Evolutionary conservation across 1,140 invertebrate species (phyloP).

Genomic region (Drosophila sulfurigaster): DNA sequence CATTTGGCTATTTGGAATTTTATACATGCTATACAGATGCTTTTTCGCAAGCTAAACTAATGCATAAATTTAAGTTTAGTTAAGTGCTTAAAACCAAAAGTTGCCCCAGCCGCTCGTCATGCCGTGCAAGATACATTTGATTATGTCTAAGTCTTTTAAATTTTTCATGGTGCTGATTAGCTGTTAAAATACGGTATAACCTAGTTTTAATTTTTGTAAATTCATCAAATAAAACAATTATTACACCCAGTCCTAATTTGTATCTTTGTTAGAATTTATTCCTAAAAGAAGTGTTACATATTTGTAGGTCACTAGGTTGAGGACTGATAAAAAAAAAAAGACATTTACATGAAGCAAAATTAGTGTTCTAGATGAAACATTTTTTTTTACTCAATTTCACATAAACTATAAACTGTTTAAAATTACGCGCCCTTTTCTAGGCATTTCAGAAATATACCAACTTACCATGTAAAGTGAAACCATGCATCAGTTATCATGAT

Average conservation of each 20-base stretch:
- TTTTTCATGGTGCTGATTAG: slow-evolving; percentile 67
- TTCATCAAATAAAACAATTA: slow-evolving; percentile 58
- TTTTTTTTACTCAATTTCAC: no score
- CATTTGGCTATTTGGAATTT: slow-evolving; percentile 73
- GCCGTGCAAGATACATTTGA: slow-evolving; percentile 45
- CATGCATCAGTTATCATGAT: no score
- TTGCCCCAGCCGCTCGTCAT: slow-evolving; percentile 52
- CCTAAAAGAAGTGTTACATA: not conserved
- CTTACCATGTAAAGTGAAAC: no score
- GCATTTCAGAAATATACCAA: no score
- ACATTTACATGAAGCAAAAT: no score
- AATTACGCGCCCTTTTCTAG: no score
- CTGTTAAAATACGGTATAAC: slow-evolving; percentile 27
- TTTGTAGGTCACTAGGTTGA: not conserved
- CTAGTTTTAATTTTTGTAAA: slow-evolving; percentile 41
- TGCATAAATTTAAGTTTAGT: slow-evolving; percentile 36
- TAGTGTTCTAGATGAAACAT: no score
- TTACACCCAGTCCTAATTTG: not conserved
- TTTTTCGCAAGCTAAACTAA: slow-evolving; percentile 67
- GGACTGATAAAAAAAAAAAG: no score
- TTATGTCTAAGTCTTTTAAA: slow-evolving; percentile 43
- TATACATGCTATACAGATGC: slow-evolving; percentile 73
- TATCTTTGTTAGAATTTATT: no score
- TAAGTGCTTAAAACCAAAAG: slow-evolving; percentile 77
- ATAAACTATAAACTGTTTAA: no score